Conservation (phyloP, 2,797 vertebrate genomes). For the Manis javanica region DNA sequence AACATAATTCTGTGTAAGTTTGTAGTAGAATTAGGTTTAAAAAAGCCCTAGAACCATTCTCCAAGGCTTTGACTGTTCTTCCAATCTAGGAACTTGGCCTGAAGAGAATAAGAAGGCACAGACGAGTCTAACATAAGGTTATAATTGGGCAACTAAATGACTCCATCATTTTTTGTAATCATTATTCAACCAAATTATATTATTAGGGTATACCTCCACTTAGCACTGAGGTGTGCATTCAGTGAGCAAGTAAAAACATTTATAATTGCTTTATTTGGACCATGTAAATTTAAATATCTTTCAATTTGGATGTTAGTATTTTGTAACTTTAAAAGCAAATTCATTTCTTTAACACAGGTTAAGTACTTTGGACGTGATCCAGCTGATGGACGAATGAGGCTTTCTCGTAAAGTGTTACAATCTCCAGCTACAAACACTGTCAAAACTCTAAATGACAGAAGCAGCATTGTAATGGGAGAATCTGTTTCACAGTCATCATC, state of each 20-base stretch:
- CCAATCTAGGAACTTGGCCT: neutral
- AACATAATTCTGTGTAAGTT: neutral
- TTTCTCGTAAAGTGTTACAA: conserved; percentile 97
- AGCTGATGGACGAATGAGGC: conserved; percentile 97
- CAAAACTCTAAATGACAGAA: conserved; percentile 93
- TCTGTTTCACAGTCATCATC: conserved; percentile 81
- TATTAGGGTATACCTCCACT: conserved; percentile 13
- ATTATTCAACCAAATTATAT: conserved; percentile 59
- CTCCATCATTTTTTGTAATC: conserved; percentile 12
- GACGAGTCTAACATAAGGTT: conserved; percentile 44
- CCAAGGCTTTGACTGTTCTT: conserved; percentile 31
- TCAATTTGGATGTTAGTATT: conserved; percentile 27
- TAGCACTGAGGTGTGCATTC: conserved; percentile 53
- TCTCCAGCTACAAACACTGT: conserved; percentile 89
- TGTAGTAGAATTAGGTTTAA: neutral
- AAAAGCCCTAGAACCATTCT: neutral
- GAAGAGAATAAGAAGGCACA: conserved; percentile 27
- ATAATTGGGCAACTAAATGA: conserved; percentile 5
- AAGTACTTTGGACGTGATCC: conserved; percentile 99
- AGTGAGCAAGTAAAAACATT: conserved; percentile 44
- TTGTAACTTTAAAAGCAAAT: conserved; percentile 26
- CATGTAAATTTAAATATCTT: conserved; percentile 20
- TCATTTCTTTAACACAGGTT: conserved; percentile 88
- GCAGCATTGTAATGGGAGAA: conserved; percentile 92
- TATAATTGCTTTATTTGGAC: conserved; percentile 6